These are phyloP conservation scores for Cossypha caffra DNA, from an alignment of 2,797 vertebrate species.

Conservation along the genomic window DNA sequence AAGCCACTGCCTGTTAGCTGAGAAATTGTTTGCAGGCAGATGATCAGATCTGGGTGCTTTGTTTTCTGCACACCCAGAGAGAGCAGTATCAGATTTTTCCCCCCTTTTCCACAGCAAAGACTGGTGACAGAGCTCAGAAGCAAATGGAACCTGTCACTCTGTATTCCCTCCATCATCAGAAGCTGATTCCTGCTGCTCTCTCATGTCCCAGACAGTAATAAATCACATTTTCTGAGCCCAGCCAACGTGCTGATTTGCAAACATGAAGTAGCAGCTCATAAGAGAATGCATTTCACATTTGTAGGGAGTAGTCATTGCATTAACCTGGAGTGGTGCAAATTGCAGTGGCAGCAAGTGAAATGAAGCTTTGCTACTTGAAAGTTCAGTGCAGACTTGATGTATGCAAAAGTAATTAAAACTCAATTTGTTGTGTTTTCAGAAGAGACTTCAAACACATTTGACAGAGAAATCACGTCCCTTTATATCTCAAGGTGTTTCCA, in stretches of 20 bases:
- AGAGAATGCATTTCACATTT: background rate
- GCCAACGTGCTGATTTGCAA: background rate
- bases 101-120: background rate
- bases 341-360: background rate
- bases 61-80: background rate
- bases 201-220: slow-evolving; percentile 22
- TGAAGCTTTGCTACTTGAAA: background rate
- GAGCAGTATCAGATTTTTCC: background rate
- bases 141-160: background rate
- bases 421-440: slow-evolving; percentile 9
- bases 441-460: background rate
- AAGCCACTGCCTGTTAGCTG: background rate
- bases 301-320: background rate
- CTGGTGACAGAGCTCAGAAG: background rate
- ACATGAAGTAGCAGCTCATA: background rate
- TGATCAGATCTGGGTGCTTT: background rate
- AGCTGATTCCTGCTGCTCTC: background rate
- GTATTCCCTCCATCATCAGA: background rate
- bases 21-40: background rate
- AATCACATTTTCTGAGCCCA: background rate
- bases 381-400: background rate
- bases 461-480: background rate
- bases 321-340: background rate
- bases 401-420: slow-evolving; percentile 40
- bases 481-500: background rate